Conservation (phyloP, 2,797 vertebrate species). For the Poeciliopsis gracilis region DNA sequence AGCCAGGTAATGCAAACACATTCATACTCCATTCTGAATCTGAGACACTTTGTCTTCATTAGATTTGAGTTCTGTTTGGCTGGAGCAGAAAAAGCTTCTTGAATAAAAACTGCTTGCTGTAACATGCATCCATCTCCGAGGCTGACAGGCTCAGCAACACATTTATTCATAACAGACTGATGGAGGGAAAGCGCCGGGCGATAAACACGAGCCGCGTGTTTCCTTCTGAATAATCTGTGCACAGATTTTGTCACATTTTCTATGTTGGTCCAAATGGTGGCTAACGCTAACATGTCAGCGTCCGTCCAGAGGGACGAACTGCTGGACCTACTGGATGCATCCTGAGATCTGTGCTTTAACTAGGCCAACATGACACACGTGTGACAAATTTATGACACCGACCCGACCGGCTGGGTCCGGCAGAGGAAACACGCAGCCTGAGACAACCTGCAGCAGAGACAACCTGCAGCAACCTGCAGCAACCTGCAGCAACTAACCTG, state of each 20-base stretch:
- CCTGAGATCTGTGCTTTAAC: constrained; percentile 51
- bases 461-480: too few relatives aligned
- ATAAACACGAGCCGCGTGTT: neutral
- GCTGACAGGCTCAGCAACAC: constrained; percentile 12
- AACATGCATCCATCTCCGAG: constrained; percentile 24
- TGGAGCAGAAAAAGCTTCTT: constrained; percentile 2
- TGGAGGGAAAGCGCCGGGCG: constrained; percentile 14
- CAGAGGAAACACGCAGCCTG: constrained; percentile 38
- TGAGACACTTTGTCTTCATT: neutral
- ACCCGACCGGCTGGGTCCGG: constrained; percentile 19
- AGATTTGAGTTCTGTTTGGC: constrained; percentile 16
- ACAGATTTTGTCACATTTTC: constrained; percentile 17
- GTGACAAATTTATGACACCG: constrained; percentile 63
- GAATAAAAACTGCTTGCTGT: constrained; percentile 11
- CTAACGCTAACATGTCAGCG: constrained; percentile 13
- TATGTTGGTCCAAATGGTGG: neutral
- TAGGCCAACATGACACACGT: constrained; percentile 68
- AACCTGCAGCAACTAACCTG: too few relatives aligned
- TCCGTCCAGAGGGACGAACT: constrained; percentile 13
- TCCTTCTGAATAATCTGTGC: constrained; percentile 7
- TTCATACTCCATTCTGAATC: neutral
- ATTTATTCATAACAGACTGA: constrained; percentile 39
- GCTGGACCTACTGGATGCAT: constrained; percentile 19
- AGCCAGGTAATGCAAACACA: neutral
- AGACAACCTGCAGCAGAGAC: too few relatives aligned